Percentiles rank a stretch among this genome's conserved stretches.
phyloP scores from a whole-genome alignment of 1,140 invertebrate species.

The Hycleus phaleratus region DNA sequence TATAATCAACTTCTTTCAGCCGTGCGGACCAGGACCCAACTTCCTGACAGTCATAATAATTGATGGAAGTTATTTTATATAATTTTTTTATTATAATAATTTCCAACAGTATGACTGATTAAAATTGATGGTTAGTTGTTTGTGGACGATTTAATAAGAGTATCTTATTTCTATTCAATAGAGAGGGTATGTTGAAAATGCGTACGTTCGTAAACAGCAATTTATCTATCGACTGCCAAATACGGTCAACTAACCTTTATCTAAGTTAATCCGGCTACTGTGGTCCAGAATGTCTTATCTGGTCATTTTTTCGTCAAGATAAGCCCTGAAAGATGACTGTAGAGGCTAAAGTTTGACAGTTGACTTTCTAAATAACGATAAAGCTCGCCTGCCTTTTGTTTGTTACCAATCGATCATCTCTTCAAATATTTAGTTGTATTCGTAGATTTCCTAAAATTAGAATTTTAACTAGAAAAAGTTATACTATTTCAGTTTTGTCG shows the following conservation, averaged over 20 bases:
- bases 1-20: too few relatives aligned
- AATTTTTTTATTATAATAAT: conserved; percentile 7
- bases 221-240: conserved; percentile 26
- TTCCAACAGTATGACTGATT: not conserved
- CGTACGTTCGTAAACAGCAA: conserved; percentile 9
- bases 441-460: too few relatives aligned
- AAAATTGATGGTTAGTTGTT: conserved; percentile 5
- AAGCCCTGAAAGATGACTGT: conserved; percentile 27
- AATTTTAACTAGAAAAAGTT: too few relatives aligned
- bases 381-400: conserved; percentile 5
- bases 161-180: too few relatives aligned
- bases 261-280: conserved; percentile 25
- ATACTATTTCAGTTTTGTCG: too few relatives aligned
- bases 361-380: conserved; percentile 26
- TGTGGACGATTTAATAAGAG: too few relatives aligned
- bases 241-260: conserved; percentile 26
- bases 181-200: too few relatives aligned
- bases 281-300: conserved; percentile 23
- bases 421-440: too few relatives aligned
- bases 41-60: conserved; percentile 4
- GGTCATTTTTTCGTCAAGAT: conserved; percentile 20
- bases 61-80: conserved; percentile 1
- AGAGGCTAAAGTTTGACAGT: conserved; percentile 24
- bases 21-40: not conserved
- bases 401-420: too few relatives aligned